Evolutionary conservation across 2,888 invertebrate genomes (phyloP), one percentile per base, ranked within the genome.

Genomic region (Mycalesis mineus): DNA sequence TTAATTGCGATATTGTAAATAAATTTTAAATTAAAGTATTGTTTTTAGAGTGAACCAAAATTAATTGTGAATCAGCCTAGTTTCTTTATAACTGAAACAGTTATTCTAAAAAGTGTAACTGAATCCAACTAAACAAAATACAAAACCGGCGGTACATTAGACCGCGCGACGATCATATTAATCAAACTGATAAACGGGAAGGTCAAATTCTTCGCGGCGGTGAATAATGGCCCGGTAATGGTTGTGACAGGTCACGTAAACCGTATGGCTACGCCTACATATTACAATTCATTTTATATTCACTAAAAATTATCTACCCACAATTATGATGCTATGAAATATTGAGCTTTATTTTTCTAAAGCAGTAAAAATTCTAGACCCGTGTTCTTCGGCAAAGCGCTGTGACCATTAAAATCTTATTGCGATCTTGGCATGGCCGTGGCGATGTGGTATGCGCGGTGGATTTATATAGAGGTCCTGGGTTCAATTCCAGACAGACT

Each of bases 111-210:
- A 56, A 39, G 44, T 29, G 45, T 52, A 64, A 62, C 57, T 47
- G 47, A 52, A 56, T 60, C 52, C 54, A 58, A 54, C 40, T 29
- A 42, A 44, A 60, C 53, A 29, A 51, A 58, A 54, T 62, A 59
- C 57, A 60, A 62, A 67, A 57, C 64, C 62, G 61, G 64, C 56
- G 61, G 61, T 62, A 63, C 62, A 65, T 68, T 66, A 68, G 66
- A 63, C 62, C 54, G 65, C 61, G 60, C 54, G 60, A 55, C 62
- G 61, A 65, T 65, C 65, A 62, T 66, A 70, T 70, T 70, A 65
- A 67, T 71, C 70, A 68, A 70, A 64, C 62, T 65, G 71, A 71
- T 70, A 71, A 68, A 67, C 66, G 65, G 57, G 68, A 69, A 68
- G 70, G 70, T 68, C 68, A 66, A 66, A 67, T 69, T 69, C 61